A percentile compares a stretch with the other conserved stretches of the same genome.
Conservation (phyloP, 1,140 invertebrate genomes). For the Littorina saxatilis region DNA sequence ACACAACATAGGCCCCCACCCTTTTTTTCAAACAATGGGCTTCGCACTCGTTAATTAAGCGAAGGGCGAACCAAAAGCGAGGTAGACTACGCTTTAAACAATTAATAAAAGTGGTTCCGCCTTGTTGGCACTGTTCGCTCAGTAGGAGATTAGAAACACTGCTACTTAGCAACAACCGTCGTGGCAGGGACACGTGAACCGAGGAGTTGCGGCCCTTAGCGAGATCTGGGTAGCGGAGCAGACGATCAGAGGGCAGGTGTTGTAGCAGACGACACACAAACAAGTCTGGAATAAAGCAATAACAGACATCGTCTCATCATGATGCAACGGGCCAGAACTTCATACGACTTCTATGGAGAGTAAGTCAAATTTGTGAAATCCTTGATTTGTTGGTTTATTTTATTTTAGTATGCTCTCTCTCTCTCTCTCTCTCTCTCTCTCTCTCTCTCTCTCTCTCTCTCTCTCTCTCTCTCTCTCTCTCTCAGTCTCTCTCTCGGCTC, state of each 20-base stretch:
- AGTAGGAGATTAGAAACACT: constrained; percentile 21
- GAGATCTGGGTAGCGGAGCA: background rate
- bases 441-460: too few species aligned
- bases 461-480: too few species aligned
- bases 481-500: too few species aligned
- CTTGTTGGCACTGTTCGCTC: background rate
- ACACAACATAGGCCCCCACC: background rate
- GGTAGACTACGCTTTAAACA: constrained; percentile 9
- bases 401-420: too few species aligned
- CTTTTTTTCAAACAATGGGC: background rate
- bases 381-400: too few species aligned
- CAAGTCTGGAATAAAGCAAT: background rate
- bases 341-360: constrained; percentile 21
- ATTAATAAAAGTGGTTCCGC: background rate
- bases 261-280: constrained; percentile 22
- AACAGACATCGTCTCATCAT: background rate
- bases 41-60: background rate
- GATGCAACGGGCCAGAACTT: constrained; percentile 14
- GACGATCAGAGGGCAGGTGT: background rate
- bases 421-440: too few species aligned
- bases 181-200: background rate
- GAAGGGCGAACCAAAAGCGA: background rate
- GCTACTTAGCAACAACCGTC: constrained; percentile 13
- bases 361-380: background rate
- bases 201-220: constrained; percentile 13